phyloP scores from a whole-genome alignment of 92 coral and sea anemone species.

The Epizoanthus rinbou region DNA sequence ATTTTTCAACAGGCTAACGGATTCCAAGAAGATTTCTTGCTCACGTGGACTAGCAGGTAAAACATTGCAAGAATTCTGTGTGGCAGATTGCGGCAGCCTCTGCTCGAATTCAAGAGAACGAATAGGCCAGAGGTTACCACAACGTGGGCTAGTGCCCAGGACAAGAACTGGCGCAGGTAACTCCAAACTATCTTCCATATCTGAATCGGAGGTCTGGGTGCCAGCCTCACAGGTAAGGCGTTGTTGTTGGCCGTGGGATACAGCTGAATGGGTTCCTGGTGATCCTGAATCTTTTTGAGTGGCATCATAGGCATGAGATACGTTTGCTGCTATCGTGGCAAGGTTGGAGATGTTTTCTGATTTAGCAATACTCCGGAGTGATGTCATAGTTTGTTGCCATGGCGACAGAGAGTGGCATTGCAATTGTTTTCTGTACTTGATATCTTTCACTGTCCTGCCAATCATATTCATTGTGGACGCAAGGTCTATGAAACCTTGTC shows the following conservation, averaged over 20 bases:
- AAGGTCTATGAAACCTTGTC: constrained; percentile 32
- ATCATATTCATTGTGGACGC: constrained; percentile 30
- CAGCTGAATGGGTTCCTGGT: not conserved
- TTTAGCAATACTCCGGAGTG: not conserved
- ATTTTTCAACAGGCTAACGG: constrained; percentile 22
- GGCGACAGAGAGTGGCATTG: not conserved
- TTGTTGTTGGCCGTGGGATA: not conserved
- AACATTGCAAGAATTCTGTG: not conserved
- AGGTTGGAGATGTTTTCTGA: constrained; percentile 10
- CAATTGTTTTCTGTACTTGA: not conserved
- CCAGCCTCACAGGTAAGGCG: constrained; percentile 18
- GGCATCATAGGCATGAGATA: constrained; percentile 13
- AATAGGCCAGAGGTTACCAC: too few species aligned
- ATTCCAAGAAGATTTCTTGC: constrained; percentile 35
- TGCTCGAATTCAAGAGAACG: too few species aligned
- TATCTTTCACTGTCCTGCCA: not conserved
- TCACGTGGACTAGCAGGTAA: constrained; percentile 19
- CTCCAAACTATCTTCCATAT: not conserved
- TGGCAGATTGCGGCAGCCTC: too few species aligned
- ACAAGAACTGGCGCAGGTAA: too few species aligned
- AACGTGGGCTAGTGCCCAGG: too few species aligned
- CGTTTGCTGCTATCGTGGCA: constrained; percentile 3
- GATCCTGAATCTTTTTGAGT: not conserved
- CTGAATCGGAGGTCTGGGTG: constrained; percentile 31
- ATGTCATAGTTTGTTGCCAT: not conserved